phyloP scores from a whole-genome alignment of 2,113 vertebrate genomes.

The Ctenodactylus gundi region DNA sequence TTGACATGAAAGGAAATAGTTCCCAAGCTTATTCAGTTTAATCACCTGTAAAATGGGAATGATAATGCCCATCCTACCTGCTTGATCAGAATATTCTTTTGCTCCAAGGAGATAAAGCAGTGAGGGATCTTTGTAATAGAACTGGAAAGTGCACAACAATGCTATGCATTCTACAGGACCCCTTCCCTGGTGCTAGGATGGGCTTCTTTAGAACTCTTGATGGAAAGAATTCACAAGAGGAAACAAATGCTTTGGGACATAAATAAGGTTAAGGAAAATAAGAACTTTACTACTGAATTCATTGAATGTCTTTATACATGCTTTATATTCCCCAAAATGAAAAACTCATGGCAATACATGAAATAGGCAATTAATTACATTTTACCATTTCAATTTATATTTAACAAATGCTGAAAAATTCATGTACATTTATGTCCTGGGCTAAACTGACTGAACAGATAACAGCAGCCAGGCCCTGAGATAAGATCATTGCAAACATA shows the following conservation, averaged over 20 bases:
- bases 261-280: neutral
- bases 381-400: neutral
- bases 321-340: slow-evolving; percentile 29
- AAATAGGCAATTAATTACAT: neutral
- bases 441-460: neutral
- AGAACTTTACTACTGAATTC: neutral
- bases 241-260: neutral
- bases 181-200: neutral
- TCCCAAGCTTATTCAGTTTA: neutral
- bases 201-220: neutral
- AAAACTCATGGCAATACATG: neutral
- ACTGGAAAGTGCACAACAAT: neutral
- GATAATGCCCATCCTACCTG: neutral
- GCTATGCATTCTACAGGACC: neutral
- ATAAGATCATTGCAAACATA: neutral
- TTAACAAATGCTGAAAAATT: slow-evolving; percentile 2
- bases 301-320: neutral
- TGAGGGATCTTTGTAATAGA: neutral
- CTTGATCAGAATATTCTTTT: neutral
- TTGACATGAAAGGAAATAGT: neutral
- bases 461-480: neutral
- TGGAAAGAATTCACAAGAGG: neutral
- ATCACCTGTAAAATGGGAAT: slow-evolving; percentile 49
- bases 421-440: neutral
- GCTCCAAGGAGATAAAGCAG: neutral